Evolutionary conservation across 2,888 invertebrate genomes (phyloP).

Genomic region (Hololepta plana): DNA sequence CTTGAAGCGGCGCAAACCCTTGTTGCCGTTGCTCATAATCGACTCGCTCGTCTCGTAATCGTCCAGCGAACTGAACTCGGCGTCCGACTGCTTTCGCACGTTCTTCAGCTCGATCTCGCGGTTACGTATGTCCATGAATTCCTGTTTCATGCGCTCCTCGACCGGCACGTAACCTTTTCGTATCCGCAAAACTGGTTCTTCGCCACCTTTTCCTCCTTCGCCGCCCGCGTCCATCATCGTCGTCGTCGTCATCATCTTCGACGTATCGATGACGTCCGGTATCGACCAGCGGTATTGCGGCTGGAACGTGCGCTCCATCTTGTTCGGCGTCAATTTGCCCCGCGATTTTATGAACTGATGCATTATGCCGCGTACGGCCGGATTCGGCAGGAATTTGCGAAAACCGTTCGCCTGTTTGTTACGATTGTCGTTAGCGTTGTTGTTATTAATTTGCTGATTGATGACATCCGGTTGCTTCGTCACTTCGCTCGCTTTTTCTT

Average conservation of each 20-base stretch:
- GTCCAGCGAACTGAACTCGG: conserved; percentile 39
- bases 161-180: conserved; percentile 69
- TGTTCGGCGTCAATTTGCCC: conserved; percentile 38
- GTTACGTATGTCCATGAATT: conserved; percentile 67
- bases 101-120: conserved; percentile 23
- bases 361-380: conserved; percentile 52
- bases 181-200: conserved; percentile 37
- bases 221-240: conserved; percentile 12
- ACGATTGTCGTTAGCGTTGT: conserved; percentile 4
- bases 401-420: conserved; percentile 4
- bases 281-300: conserved; percentile 9
- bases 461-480: too few relatives aligned
- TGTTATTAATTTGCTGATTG: conserved; percentile 15
- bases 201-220: conserved; percentile 21
- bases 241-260: background rate
- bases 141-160: conserved; percentile 75
- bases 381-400: conserved; percentile 20
- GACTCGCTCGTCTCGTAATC: too few relatives aligned
- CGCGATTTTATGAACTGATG: conserved; percentile 67
- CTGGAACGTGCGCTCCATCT: conserved; percentile 6
- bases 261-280: conserved; percentile 11
- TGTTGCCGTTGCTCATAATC: conserved; percentile 4
- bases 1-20: conserved; percentile 13
- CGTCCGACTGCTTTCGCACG: conserved; percentile 38
- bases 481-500: conserved; percentile 6